These are phyloP conservation scores for Paraescarpia echinospica DNA, from an alignment of 1,140 invertebrate genomes.

Conservation along the genomic window DNA sequence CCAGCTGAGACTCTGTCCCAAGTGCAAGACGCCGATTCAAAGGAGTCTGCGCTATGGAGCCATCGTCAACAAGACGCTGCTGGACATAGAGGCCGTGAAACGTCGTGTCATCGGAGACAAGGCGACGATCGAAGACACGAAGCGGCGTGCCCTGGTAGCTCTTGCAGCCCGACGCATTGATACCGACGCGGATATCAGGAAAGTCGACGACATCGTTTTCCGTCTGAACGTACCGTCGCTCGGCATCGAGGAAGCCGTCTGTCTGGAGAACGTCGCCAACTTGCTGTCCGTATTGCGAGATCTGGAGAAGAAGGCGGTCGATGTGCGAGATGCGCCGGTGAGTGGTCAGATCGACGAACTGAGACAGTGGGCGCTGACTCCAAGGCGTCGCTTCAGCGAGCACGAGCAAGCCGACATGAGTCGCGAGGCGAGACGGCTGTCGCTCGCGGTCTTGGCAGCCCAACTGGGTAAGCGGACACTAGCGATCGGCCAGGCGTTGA, in stretches of 20 bases:
- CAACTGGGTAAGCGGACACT: neutral
- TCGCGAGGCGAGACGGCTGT: neutral
- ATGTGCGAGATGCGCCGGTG: neutral
- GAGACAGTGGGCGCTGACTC: neutral
- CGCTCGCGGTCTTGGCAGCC: neutral
- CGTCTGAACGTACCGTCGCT: neutral
- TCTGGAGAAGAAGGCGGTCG: neutral
- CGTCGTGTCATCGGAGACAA: constrained; percentile 32
- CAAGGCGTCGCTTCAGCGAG: constrained; percentile 13
- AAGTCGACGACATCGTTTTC: neutral
- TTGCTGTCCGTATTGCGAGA: neutral
- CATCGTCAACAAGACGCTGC: constrained; percentile 61
- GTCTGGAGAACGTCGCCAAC: constrained; percentile 15
- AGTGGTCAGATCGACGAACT: neutral
- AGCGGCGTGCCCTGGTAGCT: neutral
- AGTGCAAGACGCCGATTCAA: constrained; percentile 68
- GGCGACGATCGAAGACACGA: constrained; percentile 19
- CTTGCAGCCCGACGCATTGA: neutral
- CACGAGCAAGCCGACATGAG: constrained; percentile 21
- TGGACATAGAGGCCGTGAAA: constrained; percentile 66
- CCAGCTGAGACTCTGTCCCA: constrained; percentile 66
- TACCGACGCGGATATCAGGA: neutral
- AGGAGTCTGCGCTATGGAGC: constrained; percentile 66
- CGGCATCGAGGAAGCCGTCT: neutral
- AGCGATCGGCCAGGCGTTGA: neutral